Percentiles rank a stretch among this genome's conserved stretches.
Conservation (phyloP, 2,797 vertebrate genomes). For the Botia kubotai region DNA sequence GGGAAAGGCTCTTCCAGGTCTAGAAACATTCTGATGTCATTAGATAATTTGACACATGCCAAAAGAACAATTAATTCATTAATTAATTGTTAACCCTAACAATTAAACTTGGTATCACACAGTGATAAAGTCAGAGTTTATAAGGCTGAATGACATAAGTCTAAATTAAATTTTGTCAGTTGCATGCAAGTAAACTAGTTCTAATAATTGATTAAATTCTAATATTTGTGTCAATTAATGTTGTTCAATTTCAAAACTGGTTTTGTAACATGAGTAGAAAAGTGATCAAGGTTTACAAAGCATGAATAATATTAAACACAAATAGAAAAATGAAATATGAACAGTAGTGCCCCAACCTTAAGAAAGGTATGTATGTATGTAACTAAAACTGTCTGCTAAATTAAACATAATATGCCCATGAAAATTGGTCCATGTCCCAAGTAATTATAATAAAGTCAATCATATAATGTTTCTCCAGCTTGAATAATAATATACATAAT, state of each 20-base stretch:
- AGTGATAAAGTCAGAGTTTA: neutral
- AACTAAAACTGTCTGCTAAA: no score
- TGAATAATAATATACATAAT: no score
- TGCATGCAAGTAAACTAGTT: neutral
- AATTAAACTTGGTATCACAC: slow-evolving; percentile 20
- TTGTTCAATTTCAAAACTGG: neutral
- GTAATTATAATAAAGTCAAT: neutral
- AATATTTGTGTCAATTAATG: neutral
- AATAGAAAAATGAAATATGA: neutral
- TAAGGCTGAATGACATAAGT: neutral
- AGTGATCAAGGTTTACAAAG: neutral
- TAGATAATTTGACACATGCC: slow-evolving; percentile 7
- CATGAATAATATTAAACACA: neutral
- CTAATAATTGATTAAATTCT: neutral
- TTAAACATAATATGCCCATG: no score
- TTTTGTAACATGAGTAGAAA: slow-evolving; percentile 16
- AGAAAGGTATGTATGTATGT: no score
- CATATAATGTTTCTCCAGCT: no score
- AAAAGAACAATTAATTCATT: neutral
- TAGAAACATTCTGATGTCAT: slow-evolving; percentile 6
- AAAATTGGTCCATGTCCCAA: neutral
- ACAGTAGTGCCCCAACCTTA: no score
- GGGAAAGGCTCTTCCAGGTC: neutral
- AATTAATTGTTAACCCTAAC: neutral
- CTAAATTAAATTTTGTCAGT: neutral